Evolutionary conservation across 2,113 vertebrate species (phyloP), one percentile per base, ranked within the genome.

Genomic region (Symphodus melops): DNA sequence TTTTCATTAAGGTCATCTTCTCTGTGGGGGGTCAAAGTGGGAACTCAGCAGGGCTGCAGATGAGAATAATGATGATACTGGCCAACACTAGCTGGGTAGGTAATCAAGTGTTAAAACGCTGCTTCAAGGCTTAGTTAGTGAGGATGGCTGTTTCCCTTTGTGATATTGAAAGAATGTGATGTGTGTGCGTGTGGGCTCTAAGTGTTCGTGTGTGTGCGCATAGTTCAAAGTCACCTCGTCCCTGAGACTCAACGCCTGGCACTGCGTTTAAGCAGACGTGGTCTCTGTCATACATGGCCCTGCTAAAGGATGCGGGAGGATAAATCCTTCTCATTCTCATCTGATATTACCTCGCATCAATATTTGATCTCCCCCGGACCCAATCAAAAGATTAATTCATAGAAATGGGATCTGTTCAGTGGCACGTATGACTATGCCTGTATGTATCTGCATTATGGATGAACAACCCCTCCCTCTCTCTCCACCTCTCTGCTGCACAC

Each of bases 141-240:
- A 75, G 58, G 46, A 75, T 9, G 42, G 36, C 71, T 57, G 37
- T 81, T 86, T 84, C 69, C 68, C 71, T 87, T 88, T 87, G 72
- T 87, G 65, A 57, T 72, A 68, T 65, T 66, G 83, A 76, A 81
- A 80, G 83, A 77, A 68, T 57, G 55, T 57, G 55, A 21, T 54
- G 73, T 37, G 60, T 53, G 63, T 53, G 39, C 69, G 56, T 44
- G 46, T 69, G 77, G 53, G 81, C n/a, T 72, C 5, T 48, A 51
- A 75, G 75, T 86, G 73, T 8, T 64, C 74, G 9, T 77, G 71
- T 79, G 82, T 74, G 87, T 52, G 73, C 44, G 63, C 55, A 70
- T 39, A 76, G 84, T 89, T 92, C 89, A 94, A 94, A 94, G 93
- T 94, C 93, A 94, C 91, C 85, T 76, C 86, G 90, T 92, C 91